Conservation (phyloP, 2,888 invertebrate genomes). For the Micoletzkya japonica region DNA sequence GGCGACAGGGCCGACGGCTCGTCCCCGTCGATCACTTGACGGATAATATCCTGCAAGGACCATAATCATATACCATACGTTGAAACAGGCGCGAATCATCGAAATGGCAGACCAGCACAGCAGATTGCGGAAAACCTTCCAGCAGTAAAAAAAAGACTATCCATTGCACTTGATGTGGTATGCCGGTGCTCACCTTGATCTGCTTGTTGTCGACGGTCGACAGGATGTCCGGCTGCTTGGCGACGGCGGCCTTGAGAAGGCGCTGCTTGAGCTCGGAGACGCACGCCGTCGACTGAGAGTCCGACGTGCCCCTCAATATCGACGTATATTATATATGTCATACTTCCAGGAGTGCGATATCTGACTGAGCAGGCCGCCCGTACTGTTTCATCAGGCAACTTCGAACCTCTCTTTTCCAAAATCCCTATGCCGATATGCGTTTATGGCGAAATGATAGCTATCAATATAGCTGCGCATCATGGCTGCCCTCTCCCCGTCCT, state of each 20-base stretch:
- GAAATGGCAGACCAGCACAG: too few relatives aligned
- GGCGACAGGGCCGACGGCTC: slow-evolving; percentile 43
- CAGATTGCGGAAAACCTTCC: too few relatives aligned
- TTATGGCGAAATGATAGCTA: background rate
- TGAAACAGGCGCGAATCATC: background rate
- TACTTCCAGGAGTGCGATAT: background rate
- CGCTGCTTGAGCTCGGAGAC: slow-evolving; percentile 58
- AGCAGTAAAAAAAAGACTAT: too few relatives aligned
- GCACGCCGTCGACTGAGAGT: slow-evolving; percentile 52
- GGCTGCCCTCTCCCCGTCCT: slow-evolving; percentile 3
- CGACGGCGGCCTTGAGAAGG: slow-evolving; percentile 56
- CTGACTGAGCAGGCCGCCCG: background rate
- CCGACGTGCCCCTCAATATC: slow-evolving; percentile 40
- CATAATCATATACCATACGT: too few relatives aligned
- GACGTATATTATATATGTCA: background rate
- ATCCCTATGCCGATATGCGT: background rate
- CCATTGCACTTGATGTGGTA: too few relatives aligned
- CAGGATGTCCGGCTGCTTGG: slow-evolving; percentile 57
- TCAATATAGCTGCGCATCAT: too few relatives aligned
- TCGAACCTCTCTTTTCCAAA: too few relatives aligned
- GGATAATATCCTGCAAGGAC: too few relatives aligned
- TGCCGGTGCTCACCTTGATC: slow-evolving; percentile 53
- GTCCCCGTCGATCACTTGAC: slow-evolving; percentile 52
- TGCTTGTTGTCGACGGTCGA: slow-evolving; percentile 53
- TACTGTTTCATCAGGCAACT: too few relatives aligned